These are phyloP conservation scores for Conus ventricosus DNA, from an alignment of 1,140 invertebrate species.

Conservation along the genomic window DNA sequence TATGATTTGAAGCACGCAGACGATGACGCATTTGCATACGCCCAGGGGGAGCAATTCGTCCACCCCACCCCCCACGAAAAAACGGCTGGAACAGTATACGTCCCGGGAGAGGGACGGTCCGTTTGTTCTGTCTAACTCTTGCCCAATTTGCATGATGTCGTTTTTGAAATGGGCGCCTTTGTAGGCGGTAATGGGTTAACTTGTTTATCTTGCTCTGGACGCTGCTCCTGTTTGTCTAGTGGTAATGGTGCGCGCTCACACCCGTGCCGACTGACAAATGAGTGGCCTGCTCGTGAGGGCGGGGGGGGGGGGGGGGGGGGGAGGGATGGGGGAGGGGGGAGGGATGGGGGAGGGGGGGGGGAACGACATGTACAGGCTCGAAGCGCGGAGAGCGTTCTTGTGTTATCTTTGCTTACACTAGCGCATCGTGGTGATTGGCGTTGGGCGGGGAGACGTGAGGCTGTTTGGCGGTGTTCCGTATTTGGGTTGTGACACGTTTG, in stretches of 20 bases:
- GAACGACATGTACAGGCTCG: background rate
- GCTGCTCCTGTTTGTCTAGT: background rate
- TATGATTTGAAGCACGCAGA: conserved; percentile 9
- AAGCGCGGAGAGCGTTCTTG: background rate
- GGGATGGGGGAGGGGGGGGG: no score
- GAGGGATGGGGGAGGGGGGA: no score
- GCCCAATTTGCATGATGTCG: conserved; percentile 20
- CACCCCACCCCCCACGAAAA: background rate
- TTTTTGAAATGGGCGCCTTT: background rate
- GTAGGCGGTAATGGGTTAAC: background rate
- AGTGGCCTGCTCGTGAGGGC: background rate
- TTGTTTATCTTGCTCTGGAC: background rate
- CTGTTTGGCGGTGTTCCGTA: no score
- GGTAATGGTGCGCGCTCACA: background rate
- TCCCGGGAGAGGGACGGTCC: conserved; percentile 1
- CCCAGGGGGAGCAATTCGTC: background rate
- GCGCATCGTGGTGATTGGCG: background rate
- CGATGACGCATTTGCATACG: background rate
- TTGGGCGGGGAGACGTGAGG: background rate
- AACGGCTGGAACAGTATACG: conserved; percentile 1
- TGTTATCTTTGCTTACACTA: background rate
- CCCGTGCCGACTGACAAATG: background rate
- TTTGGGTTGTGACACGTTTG: no score
- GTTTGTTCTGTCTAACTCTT: conserved; percentile 5
- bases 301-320: no score